Conservation (phyloP, 2,888 invertebrate genomes). For the Sthenelais limicola region DNA sequence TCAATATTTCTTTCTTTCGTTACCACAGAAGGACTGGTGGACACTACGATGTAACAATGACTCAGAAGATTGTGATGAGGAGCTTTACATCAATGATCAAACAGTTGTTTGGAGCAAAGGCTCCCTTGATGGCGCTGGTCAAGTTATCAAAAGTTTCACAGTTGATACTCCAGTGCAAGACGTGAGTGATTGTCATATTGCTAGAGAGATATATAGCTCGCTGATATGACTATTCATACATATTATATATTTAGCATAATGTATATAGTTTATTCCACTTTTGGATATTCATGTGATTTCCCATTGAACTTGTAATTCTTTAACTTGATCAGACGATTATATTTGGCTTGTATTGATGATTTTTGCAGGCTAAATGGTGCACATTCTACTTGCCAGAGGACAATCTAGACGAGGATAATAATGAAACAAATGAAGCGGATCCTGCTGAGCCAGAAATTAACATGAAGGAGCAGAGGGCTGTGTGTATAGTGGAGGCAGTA, state of each 20-base stretch:
- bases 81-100: constrained; percentile 87
- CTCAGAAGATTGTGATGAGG: constrained; percentile 78
- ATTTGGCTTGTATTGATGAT: background rate
- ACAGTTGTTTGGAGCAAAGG: constrained; percentile 84
- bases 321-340: too few relatives aligned
- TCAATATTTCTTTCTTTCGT: background rate
- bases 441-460: background rate
- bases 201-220: too few relatives aligned
- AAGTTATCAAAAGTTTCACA: constrained; percentile 81
- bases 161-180: constrained; percentile 87
- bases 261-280: too few relatives aligned
- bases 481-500: constrained; percentile 83
- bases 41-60: constrained; percentile 19
- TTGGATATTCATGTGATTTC: too few relatives aligned
- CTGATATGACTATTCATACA: too few relatives aligned
- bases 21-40: constrained; percentile 41
- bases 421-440: background rate
- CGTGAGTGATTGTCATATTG: constrained; percentile 55
- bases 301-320: too few relatives aligned
- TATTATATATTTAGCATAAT: too few relatives aligned
- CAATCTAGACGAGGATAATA: constrained; percentile 8
- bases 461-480: constrained; percentile 77
- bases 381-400: constrained; percentile 61
- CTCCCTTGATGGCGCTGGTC: constrained; percentile 64
- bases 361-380: constrained; percentile 65